Evolutionary conservation across 2,888 invertebrate species (phyloP).

Genomic region (Netelia inedita): DNA sequence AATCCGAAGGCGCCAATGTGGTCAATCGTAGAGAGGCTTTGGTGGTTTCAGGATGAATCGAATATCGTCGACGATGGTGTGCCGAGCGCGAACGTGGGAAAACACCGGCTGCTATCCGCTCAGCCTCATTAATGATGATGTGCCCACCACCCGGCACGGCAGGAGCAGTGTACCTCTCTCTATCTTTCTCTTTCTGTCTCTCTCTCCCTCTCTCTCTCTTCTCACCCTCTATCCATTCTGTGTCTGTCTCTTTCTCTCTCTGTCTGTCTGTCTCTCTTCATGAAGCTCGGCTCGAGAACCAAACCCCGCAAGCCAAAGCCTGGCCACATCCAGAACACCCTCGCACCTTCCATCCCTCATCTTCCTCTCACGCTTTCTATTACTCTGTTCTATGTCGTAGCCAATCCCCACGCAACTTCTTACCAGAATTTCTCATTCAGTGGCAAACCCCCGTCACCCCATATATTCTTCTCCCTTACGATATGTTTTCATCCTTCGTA

Average conservation of each 20-base stretch:
- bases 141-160: slow-evolving; percentile 90
- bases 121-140: slow-evolving; percentile 93
- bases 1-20: slow-evolving; percentile 70
- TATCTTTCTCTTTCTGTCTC: slow-evolving; percentile 30
- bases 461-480: neutral
- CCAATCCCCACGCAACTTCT: slow-evolving; percentile 5
- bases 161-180: slow-evolving; percentile 36
- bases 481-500: neutral
- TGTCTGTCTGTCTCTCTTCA: slow-evolving; percentile 41
- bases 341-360: slow-evolving; percentile 79
- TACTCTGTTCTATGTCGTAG: slow-evolving; percentile 61
- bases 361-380: slow-evolving; percentile 77
- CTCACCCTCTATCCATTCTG: slow-evolving; percentile 10
- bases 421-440: slow-evolving; percentile 42
- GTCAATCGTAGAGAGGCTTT: slow-evolving; percentile 70
- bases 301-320: slow-evolving; percentile 66
- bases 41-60: slow-evolving; percentile 77
- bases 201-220: slow-evolving; percentile 31
- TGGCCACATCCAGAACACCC: slow-evolving; percentile 70
- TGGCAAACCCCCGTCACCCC: slow-evolving; percentile 7
- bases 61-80: slow-evolving; percentile 81
- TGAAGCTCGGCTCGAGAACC: slow-evolving; percentile 30
- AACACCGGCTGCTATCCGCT: slow-evolving; percentile 81
- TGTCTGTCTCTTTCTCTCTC: slow-evolving; percentile 30
- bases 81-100: slow-evolving; percentile 82